Conservation (phyloP, 2,113 vertebrate genomes). For the Campylomormyrus tamandua region DNA sequence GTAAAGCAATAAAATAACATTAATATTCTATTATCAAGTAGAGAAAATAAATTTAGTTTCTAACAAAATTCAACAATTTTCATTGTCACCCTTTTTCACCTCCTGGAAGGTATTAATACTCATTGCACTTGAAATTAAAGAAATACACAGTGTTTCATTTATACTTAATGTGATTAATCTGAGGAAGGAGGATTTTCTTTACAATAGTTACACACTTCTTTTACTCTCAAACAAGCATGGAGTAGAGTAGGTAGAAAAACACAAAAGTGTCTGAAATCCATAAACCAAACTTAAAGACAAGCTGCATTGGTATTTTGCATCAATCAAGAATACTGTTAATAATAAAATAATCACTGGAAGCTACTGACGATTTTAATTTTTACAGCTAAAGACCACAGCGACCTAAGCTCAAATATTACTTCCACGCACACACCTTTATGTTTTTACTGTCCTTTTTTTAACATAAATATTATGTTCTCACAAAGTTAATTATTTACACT, state of each 20-base stretch:
- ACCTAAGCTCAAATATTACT: slow-evolving; percentile 24
- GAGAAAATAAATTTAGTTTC: slow-evolving; percentile 51
- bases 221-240: background rate
- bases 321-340: slow-evolving; percentile 5
- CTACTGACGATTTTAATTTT: background rate
- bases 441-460: slow-evolving; percentile 58
- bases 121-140: slow-evolving; percentile 57
- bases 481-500: slow-evolving; percentile 60
- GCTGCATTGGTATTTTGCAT: background rate
- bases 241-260: background rate
- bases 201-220: background rate
- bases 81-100: slow-evolving; percentile 25
- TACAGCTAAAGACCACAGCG: slow-evolving; percentile 26
- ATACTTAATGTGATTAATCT: background rate
- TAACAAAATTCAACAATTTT: slow-evolving; percentile 41
- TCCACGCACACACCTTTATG: slow-evolving; percentile 34
- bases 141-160: slow-evolving; percentile 27
- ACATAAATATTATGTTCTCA: slow-evolving; percentile 67
- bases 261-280: background rate
- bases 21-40: slow-evolving; percentile 48
- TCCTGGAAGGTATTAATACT: slow-evolving; percentile 29
- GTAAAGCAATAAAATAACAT: slow-evolving; percentile 38
- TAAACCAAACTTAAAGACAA: slow-evolving; percentile 7
- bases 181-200: background rate
- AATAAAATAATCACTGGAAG: slow-evolving; percentile 26